Evolutionary conservation across 1,140 invertebrate genomes (phyloP).

Genomic region (Eurosta solidaginis): DNA sequence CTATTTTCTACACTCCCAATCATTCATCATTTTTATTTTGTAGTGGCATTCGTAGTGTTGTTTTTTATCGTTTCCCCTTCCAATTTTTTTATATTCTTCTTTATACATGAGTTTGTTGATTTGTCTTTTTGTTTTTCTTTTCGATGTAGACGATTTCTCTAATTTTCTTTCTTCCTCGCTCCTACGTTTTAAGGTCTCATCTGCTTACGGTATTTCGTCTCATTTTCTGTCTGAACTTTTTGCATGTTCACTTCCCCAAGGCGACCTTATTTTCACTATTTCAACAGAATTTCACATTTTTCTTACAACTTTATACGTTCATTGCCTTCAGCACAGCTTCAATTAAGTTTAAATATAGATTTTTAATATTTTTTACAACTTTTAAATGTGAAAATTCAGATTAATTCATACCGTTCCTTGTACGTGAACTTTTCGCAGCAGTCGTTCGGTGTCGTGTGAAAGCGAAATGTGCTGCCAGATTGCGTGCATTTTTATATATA

Average conservation of each 20-base stretch:
- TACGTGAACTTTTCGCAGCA: background rate
- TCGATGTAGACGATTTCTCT: slow-evolving; percentile 7
- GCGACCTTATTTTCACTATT: slow-evolving; percentile 17
- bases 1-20: background rate
- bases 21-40: slow-evolving; percentile 2
- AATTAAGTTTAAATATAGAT: background rate
- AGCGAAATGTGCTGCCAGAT: background rate
- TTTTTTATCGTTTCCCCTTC: slow-evolving; percentile 20
- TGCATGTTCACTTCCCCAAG: background rate
- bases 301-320: background rate
- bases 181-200: background rate
- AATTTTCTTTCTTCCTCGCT: background rate
- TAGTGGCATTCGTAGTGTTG: slow-evolving; percentile 17
- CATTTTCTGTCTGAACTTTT: slow-evolving; percentile 17
- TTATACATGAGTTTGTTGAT: slow-evolving; percentile 28
- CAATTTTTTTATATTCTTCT: background rate
- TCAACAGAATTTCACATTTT: background rate
- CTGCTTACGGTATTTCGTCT: slow-evolving; percentile 24
- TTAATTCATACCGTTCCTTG: background rate
- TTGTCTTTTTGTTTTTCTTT: slow-evolving; percentile 29
- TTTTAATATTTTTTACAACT: background rate
- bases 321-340: background rate
- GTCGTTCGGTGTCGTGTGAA: slow-evolving; percentile 23
- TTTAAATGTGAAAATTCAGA: background rate
- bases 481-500: too few relatives aligned